A percentile compares a stretch with the other conserved stretches of the same genome.
phyloP scores from a whole-genome alignment of 37 sponge, comb jelly and placozoan genomes.

The Geodia barretti region DNA sequence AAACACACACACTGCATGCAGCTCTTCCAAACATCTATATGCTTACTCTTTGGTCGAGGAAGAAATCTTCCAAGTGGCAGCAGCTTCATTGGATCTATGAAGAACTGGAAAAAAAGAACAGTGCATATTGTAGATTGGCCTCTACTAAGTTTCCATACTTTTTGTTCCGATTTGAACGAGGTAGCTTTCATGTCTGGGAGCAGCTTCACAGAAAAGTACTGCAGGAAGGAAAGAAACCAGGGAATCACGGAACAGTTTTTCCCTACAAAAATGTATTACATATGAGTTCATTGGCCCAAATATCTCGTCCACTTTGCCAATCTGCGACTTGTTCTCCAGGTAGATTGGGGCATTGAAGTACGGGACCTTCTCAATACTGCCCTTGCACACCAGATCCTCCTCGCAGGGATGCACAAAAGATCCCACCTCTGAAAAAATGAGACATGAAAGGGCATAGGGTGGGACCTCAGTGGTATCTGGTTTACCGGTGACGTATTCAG shows the following conservation, averaged over 20 bases:
- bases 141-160: constrained; percentile 45
- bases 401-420: constrained; percentile 91
- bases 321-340: constrained; percentile 96
- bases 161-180: constrained; percentile 81
- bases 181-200: constrained; percentile 80
- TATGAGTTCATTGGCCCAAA: constrained; percentile 93
- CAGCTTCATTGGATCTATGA: constrained; percentile 90
- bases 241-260: not conserved
- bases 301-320: constrained; percentile 98
- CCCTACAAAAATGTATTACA: too few relatives aligned
- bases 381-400: constrained; percentile 91
- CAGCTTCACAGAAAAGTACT: constrained; percentile 92
- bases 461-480: not conserved
- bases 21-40: not conserved
- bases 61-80: constrained; percentile 90
- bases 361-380: constrained; percentile 83
- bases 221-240: constrained; percentile 16
- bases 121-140: too few relatives aligned
- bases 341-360: constrained; percentile 99
- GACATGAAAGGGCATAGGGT: not conserved
- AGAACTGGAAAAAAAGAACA: constrained; percentile 58
- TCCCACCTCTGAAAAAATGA: constrained; percentile 72
- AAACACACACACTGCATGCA: constrained; percentile 25
- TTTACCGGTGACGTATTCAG: constrained; percentile 82
- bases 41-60: constrained; percentile 68